Conservation (phyloP, 2,113 vertebrate species). For the Esox niger region DNA sequence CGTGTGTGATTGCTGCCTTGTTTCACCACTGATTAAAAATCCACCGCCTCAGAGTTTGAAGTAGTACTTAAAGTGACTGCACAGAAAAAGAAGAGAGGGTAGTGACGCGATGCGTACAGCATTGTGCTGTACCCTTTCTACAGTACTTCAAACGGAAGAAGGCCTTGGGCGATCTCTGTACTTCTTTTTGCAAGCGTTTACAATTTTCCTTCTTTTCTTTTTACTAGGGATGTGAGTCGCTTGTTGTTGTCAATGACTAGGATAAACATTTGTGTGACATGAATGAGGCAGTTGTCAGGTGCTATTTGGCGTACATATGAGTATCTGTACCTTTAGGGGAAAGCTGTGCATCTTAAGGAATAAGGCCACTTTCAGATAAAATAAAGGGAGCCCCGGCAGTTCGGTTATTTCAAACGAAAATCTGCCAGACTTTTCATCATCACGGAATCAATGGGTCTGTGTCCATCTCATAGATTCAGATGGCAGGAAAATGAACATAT, state of each 20-base stretch:
- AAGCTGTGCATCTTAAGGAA: constrained; percentile 47
- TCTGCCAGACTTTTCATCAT: constrained; percentile 41
- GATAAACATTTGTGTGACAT: constrained; percentile 59
- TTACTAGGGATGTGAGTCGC: constrained; percentile 33
- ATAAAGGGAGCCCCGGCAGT: constrained; percentile 44
- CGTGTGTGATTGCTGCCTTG: constrained; percentile 70
- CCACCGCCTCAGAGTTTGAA: constrained; percentile 58
- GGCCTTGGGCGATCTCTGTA: constrained; percentile 34
- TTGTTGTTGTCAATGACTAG: constrained; percentile 47
- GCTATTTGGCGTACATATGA: constrained; percentile 56
- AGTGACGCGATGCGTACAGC: constrained; percentile 58
- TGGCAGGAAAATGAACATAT: constrained; percentile 16
- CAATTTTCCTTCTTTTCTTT: constrained; percentile 50
- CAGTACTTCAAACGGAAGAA: constrained; percentile 56
- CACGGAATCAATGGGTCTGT: constrained; percentile 50
- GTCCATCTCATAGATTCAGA: constrained; percentile 39
- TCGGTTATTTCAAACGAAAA: constrained; percentile 50
- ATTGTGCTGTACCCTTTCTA: constrained; percentile 56
- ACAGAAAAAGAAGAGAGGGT: constrained; percentile 75
- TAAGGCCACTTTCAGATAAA: constrained; percentile 53
- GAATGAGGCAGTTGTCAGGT: constrained; percentile 68
- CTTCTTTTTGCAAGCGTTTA: constrained; percentile 53
- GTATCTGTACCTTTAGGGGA: constrained; percentile 53
- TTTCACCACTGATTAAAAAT: constrained; percentile 74
- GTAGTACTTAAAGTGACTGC: constrained; percentile 75